Evolutionary conservation across 2,797 vertebrate genomes (phyloP), one percentile per base, ranked within the genome.

Genomic region (Sternotherus odoratus): DNA sequence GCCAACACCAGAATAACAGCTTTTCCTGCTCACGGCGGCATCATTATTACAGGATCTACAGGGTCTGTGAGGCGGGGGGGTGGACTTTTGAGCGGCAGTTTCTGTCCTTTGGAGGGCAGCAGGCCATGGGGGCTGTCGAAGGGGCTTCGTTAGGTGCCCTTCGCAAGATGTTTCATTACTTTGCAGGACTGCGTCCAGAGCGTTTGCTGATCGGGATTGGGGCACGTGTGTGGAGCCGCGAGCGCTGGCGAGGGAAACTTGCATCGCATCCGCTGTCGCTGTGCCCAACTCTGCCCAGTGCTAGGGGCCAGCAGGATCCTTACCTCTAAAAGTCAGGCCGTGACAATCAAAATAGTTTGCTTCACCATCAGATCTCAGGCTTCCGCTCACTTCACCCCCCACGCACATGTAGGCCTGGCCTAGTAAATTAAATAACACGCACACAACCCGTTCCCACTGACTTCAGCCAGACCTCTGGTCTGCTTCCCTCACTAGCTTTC

Each of bases 391-490:
- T 79, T 83, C 57, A 49, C 83, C 79, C 51, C 8, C 77, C 87
- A 0, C 2, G 69, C 33, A 77, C 1, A 2, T 51, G n/a, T 3
- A 53, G 89, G 77, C 60, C 77, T 1, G 36, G 85, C 77, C 39
- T 54, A 46, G 48, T 49, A 50, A 0, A 39, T 4, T 80, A 77
- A 90, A 77, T 4, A 80, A 79, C 92, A 53, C 81, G 33, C 6
- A 8, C 39, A 77, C 51, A 60, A 30, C 33, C 50, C 8, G 83
- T 91, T 95, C 96, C 96, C 5, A 5, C 88, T 79, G 82, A 28
- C 85, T 93, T 77, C 2, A 30, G 54, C 24, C 12, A 93, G 86
- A 90, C 84, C 89, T 94, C 89, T 66, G 49, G 36, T 92, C 96
- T 95, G 91, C 92, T 88, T 86, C 84, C 90, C 92, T 8, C 86